These are phyloP conservation scores for Emydura subglobosa DNA, from an alignment of 2,113 vertebrate species.

Conservation along the genomic window DNA sequence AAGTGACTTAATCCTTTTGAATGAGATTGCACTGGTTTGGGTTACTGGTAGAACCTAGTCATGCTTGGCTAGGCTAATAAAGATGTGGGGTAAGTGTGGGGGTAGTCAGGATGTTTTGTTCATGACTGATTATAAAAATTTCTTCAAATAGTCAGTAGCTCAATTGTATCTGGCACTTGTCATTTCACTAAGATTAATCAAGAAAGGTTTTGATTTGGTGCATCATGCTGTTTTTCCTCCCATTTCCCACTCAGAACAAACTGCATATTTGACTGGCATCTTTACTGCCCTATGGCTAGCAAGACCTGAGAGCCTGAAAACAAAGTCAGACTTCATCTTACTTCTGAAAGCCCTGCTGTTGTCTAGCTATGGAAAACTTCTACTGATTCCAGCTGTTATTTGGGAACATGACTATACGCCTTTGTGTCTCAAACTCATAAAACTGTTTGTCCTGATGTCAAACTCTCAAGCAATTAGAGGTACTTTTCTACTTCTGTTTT, in stretches of 20 bases:
- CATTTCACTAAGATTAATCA: background rate
- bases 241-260: constrained; percentile 84
- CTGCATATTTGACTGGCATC: constrained; percentile 87
- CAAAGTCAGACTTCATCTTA: constrained; percentile 70
- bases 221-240: constrained; percentile 19
- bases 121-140: background rate
- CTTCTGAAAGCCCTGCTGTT: constrained; percentile 92
- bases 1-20: constrained; percentile 15
- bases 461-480: constrained; percentile 95
- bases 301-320: constrained; percentile 62
- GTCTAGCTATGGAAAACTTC: constrained; percentile 96
- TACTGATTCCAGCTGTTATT: constrained; percentile 95
- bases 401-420: constrained; percentile 96
- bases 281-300: constrained; percentile 84
- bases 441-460: constrained; percentile 93
- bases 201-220: background rate
- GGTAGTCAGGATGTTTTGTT: background rate
- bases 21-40: background rate
- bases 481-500: constrained; percentile 61
- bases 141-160: background rate
- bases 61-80: background rate
- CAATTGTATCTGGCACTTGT: background rate
- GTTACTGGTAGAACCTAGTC: background rate
- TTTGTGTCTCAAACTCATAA: constrained; percentile 92
- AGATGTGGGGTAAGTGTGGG: background rate